These are phyloP conservation scores for Nycticryphes semicollaris DNA, from an alignment of 2,113 vertebrate genomes.

Conservation along the genomic window DNA sequence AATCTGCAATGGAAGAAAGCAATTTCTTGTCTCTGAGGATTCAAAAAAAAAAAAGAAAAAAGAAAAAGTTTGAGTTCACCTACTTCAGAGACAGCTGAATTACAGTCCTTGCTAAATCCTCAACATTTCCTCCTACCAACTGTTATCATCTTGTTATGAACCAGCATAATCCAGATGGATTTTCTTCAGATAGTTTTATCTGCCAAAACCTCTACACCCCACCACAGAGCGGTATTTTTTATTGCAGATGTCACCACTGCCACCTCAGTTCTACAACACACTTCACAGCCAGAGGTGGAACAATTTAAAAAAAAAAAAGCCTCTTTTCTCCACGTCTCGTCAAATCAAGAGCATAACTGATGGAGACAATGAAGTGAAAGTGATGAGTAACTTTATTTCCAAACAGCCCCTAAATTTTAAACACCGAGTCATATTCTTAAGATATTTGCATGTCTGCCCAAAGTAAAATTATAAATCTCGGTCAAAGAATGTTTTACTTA, in stretches of 20 bases:
- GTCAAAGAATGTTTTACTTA: not conserved
- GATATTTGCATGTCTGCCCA: not conserved
- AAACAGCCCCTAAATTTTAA: not conserved
- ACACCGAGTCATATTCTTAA: not conserved
- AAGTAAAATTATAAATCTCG: not conserved
- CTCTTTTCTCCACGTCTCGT: not conserved
- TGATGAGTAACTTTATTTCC: not conserved
- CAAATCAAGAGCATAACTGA: not conserved
- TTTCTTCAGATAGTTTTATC: slow-evolving; percentile 1
- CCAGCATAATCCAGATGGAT: not conserved
- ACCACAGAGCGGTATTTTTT: not conserved
- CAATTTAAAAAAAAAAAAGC: not conserved
- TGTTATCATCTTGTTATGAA: not conserved
- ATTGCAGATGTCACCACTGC: not conserved
- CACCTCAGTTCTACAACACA: not conserved
- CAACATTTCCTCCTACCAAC: not conserved
- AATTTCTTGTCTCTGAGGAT: not conserved
- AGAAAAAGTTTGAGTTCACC: not conserved
- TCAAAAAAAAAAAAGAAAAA: not conserved
- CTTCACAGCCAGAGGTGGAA: not conserved
- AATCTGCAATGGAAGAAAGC: not conserved
- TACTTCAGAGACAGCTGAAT: not conserved
- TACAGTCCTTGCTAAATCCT: not conserved
- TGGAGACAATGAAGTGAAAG: not conserved
- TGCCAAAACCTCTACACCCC: not conserved